Evolutionary conservation across 2,797 vertebrate species (phyloP).

Genomic region (Crypturellus tataupa): DNA sequence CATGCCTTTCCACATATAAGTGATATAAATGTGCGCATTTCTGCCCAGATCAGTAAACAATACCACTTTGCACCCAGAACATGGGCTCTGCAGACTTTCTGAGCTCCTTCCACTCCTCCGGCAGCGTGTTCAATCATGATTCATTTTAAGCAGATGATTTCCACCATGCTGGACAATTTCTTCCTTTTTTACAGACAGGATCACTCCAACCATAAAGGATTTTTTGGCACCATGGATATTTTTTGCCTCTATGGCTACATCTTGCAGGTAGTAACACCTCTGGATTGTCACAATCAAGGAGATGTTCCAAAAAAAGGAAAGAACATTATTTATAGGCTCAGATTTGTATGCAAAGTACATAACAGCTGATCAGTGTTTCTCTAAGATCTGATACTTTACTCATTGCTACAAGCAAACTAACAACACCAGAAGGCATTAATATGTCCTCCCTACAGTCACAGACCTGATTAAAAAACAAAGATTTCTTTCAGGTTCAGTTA

Average conservation of each 20-base stretch:
- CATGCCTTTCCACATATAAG: neutral
- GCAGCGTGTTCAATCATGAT: neutral
- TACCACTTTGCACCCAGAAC: neutral
- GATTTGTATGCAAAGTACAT: slow-evolving; percentile 19
- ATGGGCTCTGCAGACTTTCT: neutral
- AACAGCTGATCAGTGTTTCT: slow-evolving; percentile 1
- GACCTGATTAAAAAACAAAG: slow-evolving; percentile 11
- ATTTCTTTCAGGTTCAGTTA: neutral
- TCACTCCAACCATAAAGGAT: neutral
- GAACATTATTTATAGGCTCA: slow-evolving; percentile 14
- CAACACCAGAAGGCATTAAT: neutral
- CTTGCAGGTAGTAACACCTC: neutral
- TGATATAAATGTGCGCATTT: neutral
- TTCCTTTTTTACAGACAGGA: neutral
- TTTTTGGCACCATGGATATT: neutral
- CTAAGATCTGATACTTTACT: slow-evolving; percentile 7
- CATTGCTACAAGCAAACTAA: neutral
- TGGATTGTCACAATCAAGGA: slow-evolving; percentile 4
- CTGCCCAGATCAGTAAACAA: neutral
- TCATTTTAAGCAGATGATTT: slow-evolving; percentile 50
- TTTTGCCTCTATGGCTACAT: neutral
- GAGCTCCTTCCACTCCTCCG: slow-evolving; percentile 23
- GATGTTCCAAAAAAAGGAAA: slow-evolving; percentile 17
- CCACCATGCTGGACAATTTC: neutral
- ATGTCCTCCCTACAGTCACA: neutral